These are phyloP conservation scores for Berghia stephanieae DNA, from an alignment of 1,140 invertebrate genomes.

Conservation along the genomic window DNA sequence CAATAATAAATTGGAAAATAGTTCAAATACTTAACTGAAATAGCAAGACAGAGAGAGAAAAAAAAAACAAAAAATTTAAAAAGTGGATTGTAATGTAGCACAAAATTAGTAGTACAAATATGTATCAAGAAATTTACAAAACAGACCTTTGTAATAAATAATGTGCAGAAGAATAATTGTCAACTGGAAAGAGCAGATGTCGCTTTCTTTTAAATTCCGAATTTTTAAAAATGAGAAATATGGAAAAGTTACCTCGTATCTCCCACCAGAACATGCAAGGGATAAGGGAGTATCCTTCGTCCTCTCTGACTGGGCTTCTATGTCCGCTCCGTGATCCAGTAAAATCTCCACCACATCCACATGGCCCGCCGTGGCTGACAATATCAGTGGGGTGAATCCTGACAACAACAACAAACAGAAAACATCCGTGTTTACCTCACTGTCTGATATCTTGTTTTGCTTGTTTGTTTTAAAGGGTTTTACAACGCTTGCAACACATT, in stretches of 20 bases:
- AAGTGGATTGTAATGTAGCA: background rate
- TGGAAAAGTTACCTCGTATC: conserved; percentile 78
- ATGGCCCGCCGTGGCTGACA: conserved; percentile 97
- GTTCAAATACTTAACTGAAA: too few species aligned
- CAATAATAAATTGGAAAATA: too few species aligned
- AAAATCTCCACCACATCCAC: conserved; percentile 93
- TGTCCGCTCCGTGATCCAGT: conserved; percentile 90
- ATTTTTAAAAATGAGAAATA: too few species aligned
- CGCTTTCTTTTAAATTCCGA: too few species aligned
- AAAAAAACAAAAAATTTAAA: background rate
- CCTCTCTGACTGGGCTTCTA: conserved; percentile 97
- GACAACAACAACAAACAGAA: conserved; percentile 17
- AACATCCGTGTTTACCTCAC: too few species aligned
- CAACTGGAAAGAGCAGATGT: too few species aligned
- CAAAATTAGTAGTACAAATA: background rate
- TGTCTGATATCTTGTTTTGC: too few species aligned
- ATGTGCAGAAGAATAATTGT: too few species aligned
- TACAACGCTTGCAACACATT: too few species aligned
- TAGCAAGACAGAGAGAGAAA: too few species aligned
- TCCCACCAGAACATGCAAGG: conserved; percentile 94
- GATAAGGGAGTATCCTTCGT: conserved; percentile 99
- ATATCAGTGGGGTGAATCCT: conserved; percentile 96
- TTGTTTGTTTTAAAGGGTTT: too few species aligned
- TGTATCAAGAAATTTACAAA: background rate
- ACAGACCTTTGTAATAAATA: background rate